Evolutionary conservation across 2,797 vertebrate genomes (phyloP).

Genomic region (Thaleichthys pacificus): DNA sequence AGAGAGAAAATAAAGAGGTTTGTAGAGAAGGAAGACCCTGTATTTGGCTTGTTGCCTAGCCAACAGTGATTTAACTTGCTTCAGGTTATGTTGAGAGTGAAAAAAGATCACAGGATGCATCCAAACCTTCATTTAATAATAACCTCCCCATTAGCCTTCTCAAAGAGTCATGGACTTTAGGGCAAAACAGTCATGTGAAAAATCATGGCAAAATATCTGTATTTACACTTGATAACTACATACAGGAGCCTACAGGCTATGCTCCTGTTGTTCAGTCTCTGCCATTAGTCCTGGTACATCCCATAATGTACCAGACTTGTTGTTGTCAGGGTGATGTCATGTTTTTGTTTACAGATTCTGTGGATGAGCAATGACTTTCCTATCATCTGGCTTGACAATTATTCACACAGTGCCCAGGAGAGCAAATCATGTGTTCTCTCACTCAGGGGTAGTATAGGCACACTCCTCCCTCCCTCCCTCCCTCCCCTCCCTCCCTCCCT

Average conservation of each 20-base stretch:
- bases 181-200: too few relatives aligned
- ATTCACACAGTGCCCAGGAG: constrained; percentile 4
- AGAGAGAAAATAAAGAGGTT: neutral
- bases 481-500: neutral
- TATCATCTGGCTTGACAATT: constrained; percentile 11
- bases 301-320: neutral
- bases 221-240: too few relatives aligned
- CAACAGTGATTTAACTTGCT: too few relatives aligned
- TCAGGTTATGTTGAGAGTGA: too few relatives aligned
- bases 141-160: too few relatives aligned
- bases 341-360: neutral
- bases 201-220: too few relatives aligned
- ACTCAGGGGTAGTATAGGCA: neutral
- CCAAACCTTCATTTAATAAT: too few relatives aligned
- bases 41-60: too few relatives aligned
- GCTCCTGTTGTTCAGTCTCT: neutral
- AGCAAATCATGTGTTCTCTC: neutral
- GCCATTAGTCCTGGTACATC: neutral
- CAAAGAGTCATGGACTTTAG: too few relatives aligned
- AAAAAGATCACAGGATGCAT: too few relatives aligned
- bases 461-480: neutral
- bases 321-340: constrained; percentile 8
- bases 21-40: neutral
- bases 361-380: neutral
- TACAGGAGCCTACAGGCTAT: neutral